These are phyloP conservation scores for Hylaeus volcanicus DNA, from an alignment of 1,140 invertebrate species.

Conservation along the genomic window DNA sequence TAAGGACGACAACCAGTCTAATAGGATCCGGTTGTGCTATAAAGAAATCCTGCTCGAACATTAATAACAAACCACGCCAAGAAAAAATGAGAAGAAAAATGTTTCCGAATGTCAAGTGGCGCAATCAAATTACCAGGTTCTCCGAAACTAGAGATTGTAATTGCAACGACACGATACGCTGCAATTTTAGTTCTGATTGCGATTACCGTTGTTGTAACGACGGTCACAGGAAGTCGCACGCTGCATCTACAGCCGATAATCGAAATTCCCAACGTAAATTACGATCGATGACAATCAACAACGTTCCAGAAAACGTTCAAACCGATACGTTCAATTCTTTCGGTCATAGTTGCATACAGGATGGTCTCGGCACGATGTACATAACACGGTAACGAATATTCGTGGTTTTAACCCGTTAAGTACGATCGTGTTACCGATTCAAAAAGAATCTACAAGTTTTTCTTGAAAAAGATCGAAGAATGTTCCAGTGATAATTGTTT, in stretches of 20 bases:
- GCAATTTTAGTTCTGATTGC: conserved; percentile 6
- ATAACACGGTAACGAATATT: conserved; percentile 2
- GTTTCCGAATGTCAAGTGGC: background rate
- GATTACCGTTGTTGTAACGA: background rate
- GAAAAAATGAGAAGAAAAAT: background rate
- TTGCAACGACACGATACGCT: conserved; percentile 4
- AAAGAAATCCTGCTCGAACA: background rate
- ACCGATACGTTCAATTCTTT: background rate
- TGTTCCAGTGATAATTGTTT: background rate
- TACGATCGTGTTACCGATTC: background rate
- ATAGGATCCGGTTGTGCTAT: background rate
- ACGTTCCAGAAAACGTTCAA: too few species aligned
- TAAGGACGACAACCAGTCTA: background rate
- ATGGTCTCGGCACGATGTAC: too few species aligned
- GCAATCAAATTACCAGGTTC: background rate
- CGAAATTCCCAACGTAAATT: background rate
- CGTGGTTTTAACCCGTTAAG: background rate
- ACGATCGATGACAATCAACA: background rate
- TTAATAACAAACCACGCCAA: background rate
- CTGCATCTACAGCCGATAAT: background rate
- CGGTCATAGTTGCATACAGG: background rate
- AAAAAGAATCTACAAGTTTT: too few species aligned
- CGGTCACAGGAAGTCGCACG: background rate
- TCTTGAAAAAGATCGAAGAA: too few species aligned
- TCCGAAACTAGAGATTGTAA: background rate